Percentiles rank a stretch among this genome's conserved stretches.
Conservation (phyloP, 2,888 invertebrate species). For the Muschampia plurimacula region DNA sequence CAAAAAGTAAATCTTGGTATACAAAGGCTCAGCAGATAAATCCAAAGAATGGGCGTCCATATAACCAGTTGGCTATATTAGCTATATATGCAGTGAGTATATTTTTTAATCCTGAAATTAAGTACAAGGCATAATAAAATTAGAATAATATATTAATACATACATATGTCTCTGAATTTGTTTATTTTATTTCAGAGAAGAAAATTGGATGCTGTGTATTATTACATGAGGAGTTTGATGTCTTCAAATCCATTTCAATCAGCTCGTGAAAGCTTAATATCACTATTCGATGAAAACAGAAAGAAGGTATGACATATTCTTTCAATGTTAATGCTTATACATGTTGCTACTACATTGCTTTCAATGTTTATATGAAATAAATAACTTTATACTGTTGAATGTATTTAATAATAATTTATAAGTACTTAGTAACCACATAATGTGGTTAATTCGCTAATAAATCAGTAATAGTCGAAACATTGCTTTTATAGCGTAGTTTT, state of each 20-base stretch:
- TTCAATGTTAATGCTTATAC: slow-evolving; percentile 7
- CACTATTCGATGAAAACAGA: slow-evolving; percentile 96
- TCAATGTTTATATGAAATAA: background rate
- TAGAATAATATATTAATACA: background rate
- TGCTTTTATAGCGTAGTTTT: background rate
- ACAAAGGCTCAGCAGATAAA: slow-evolving; percentile 96
- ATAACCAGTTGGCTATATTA: slow-evolving; percentile 97
- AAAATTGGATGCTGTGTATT: slow-evolving; percentile 98
- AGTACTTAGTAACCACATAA: background rate
- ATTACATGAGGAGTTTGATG: slow-evolving; percentile 97
- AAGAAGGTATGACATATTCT: slow-evolving; percentile 88
- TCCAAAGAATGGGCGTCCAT: slow-evolving; percentile 97
- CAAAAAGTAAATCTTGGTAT: slow-evolving; percentile 92
- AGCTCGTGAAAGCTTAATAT: slow-evolving; percentile 94
- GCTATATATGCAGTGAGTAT: slow-evolving; percentile 91
- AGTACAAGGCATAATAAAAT: background rate
- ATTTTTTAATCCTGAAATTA: background rate
- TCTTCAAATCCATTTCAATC: slow-evolving; percentile 97
- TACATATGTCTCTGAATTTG: background rate
- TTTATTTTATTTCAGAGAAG: slow-evolving; percentile 88
- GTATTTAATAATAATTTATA: no score
- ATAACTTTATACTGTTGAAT: background rate
- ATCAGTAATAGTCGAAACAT: slow-evolving; percentile 2
- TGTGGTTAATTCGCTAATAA: background rate
- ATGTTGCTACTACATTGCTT: slow-evolving; percentile 13